Base-by-base conservation (phyloP, 53 echinoderm and acorn worm species). In the Stichopus horrens region DNA sequence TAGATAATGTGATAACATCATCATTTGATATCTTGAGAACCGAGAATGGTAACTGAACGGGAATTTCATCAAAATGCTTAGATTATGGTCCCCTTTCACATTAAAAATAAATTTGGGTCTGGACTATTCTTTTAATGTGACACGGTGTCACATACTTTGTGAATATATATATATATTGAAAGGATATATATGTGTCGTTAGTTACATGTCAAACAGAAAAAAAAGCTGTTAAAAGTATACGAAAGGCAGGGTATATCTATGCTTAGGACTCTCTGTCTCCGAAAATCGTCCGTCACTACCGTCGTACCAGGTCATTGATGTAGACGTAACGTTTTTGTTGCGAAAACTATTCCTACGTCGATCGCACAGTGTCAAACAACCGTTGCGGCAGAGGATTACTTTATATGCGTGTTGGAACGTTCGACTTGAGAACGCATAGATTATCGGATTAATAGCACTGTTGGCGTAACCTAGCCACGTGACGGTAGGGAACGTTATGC, bases 381-480 rank as follows among this genome's bases (percentile, higher is more conserved):
- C 20, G 16, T 74, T n/a, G 8, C 87, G 74, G 21, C 98, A 98
- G 13, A 98, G 78, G 76, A 95, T 96, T 60, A 90, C 91, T 74
- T 79, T 89, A 78, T 96, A 98, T 52, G 98, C 95, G 83, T 90
- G 90, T 57, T 95, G 94, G 85, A 94, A 98, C n/a, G 92, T 91
- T 18, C 94, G 91, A 81, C 95, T 96, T 7, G 94, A 76, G 76
- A 95, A 98, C 14, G 98, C 95, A 77, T 98, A 98, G n/a, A 98
- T 95, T 9, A 96, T 87, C 4, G 98, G 95, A 37, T 98, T 98
- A 5, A 95, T 87, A 16, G 94, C 94, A 86, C 98, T 96, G 63
- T 98, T 95, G 5, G 91, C 90, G 65, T 93, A 98, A 10, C 98
- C 97, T 54, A 98, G 66, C 98, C 98, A 98, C 57, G 95, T 93